Evolutionary conservation across 2,797 vertebrate species (phyloP).

Genomic region (Bucorvus abyssinicus): DNA sequence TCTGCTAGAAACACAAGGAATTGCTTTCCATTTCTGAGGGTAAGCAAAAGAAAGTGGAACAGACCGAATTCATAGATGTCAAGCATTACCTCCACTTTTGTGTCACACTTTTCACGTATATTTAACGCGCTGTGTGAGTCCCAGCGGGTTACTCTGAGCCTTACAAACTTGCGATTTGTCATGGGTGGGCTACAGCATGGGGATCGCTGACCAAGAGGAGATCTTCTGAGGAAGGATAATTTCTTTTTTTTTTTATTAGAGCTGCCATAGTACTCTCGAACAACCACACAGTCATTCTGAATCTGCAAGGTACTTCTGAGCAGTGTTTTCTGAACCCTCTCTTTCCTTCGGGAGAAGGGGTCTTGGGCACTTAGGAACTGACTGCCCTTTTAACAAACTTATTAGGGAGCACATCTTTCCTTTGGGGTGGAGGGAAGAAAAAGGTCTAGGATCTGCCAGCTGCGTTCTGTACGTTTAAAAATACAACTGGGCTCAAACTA

Average conservation of each 20-base stretch:
- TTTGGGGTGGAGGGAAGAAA: rapidly evolving
- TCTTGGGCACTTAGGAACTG: not conserved
- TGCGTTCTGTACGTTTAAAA: not conserved
- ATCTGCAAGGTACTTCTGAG: not conserved
- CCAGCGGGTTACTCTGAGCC: not conserved
- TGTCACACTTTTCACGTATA: not conserved
- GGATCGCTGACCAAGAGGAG: not conserved
- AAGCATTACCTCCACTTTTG: not conserved
- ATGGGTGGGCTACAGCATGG: not conserved
- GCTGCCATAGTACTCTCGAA: not conserved
- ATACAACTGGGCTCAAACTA: not conserved
- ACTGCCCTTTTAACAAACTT: not conserved
- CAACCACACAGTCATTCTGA: not conserved
- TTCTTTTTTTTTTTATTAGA: not conserved
- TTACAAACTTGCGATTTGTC: not conserved
- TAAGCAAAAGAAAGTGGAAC: not conserved
- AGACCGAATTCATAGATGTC: not conserved
- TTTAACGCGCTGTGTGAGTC: not conserved
- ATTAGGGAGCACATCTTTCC: not conserved
- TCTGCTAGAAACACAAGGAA: not conserved
- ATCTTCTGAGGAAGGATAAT: not conserved
- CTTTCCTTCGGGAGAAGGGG: not conserved
- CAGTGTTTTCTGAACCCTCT: not conserved
- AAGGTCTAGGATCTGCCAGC: not conserved
- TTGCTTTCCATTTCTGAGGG: not conserved